These are phyloP conservation scores for Sciaenops ocellatus DNA, from an alignment of 2,797 vertebrate species.

Conservation along the genomic window DNA sequence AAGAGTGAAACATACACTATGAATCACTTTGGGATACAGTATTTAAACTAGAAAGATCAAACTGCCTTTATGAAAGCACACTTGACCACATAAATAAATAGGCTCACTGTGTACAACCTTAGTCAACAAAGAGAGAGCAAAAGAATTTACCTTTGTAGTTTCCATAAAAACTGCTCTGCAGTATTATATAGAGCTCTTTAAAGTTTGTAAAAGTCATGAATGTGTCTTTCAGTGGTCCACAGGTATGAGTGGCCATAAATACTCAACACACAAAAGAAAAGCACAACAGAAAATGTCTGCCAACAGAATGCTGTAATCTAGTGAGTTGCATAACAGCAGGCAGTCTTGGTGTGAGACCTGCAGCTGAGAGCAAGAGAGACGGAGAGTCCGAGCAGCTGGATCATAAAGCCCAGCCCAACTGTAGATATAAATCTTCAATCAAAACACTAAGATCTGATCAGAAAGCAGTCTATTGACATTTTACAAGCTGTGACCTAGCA, in stretches of 20 bases:
- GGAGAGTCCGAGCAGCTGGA: constrained; percentile 10
- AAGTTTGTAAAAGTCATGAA: constrained; percentile 38
- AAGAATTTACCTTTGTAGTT: constrained; percentile 5
- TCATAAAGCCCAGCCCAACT: constrained; percentile 14
- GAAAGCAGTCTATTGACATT: background rate
- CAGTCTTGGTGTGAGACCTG: constrained; percentile 51
- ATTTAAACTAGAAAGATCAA: background rate
- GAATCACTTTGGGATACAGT: background rate
- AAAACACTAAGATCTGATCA: constrained; percentile 6
- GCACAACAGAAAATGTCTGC: constrained; percentile 20
- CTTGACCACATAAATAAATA: constrained; percentile 4
- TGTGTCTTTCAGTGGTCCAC: constrained; percentile 35
- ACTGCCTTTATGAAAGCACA: background rate
- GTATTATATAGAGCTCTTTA: constrained; percentile 25
- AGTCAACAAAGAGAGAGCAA: background rate
- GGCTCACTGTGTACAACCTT: background rate
- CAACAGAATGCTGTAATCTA: constrained; percentile 43
- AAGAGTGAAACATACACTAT: constrained; percentile 2
- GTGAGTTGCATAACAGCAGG: constrained; percentile 48
- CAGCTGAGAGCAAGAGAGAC: constrained; percentile 46
- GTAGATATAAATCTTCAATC: constrained; percentile 19
- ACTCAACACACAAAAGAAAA: constrained; percentile 14
- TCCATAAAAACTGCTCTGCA: constrained; percentile 12
- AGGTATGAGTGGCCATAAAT: constrained; percentile 13
- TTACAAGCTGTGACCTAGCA: background rate